Percentiles rank a stretch among this genome's conserved stretches.
Conservation (phyloP, 1,140 invertebrate species). For the Sitodiplosis mosellana region DNA sequence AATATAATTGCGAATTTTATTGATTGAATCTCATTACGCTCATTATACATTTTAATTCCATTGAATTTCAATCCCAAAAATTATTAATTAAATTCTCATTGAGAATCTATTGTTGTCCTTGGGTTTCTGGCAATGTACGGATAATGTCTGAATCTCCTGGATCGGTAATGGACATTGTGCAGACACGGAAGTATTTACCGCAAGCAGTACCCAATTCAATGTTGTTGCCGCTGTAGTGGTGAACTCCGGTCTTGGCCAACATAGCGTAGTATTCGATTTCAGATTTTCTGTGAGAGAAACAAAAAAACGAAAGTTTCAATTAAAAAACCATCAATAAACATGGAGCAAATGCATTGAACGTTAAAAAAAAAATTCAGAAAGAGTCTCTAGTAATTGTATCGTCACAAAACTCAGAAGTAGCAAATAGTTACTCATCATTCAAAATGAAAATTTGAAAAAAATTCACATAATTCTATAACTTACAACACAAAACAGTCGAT, state of each 20-base stretch:
- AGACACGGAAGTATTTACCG: conserved; percentile 98
- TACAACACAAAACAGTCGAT: conserved; percentile 5
- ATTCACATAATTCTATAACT: neutral
- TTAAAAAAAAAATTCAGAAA: conserved; percentile 14
- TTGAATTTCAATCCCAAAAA: too few species aligned
- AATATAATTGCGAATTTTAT: too few species aligned
- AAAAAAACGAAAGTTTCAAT: conserved; percentile 6
- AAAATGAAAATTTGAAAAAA: conserved; percentile 1
- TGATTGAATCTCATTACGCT: too few species aligned
- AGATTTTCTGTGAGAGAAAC: conserved; percentile 60
- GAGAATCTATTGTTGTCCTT: too few species aligned
- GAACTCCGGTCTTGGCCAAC: conserved; percentile 97
- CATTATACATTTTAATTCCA: too few species aligned
- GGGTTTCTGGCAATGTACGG: too few species aligned
- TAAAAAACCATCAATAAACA: too few species aligned
- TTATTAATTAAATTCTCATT: too few species aligned
- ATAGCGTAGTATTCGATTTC: conserved; percentile 99
- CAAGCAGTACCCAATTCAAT: conserved; percentile 98
- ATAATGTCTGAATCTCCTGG: conserved; percentile 99
- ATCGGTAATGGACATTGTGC: conserved; percentile 96
- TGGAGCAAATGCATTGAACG: too few species aligned
- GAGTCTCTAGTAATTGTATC: conserved; percentile 22
- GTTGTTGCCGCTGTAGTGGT: conserved; percentile 98
- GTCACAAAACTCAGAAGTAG: conserved; percentile 3
- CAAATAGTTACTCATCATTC: conserved; percentile 11